These are phyloP conservation scores for Limnephilus rhombicus DNA, from an alignment of 2,888 invertebrate species.

Conservation along the genomic window DNA sequence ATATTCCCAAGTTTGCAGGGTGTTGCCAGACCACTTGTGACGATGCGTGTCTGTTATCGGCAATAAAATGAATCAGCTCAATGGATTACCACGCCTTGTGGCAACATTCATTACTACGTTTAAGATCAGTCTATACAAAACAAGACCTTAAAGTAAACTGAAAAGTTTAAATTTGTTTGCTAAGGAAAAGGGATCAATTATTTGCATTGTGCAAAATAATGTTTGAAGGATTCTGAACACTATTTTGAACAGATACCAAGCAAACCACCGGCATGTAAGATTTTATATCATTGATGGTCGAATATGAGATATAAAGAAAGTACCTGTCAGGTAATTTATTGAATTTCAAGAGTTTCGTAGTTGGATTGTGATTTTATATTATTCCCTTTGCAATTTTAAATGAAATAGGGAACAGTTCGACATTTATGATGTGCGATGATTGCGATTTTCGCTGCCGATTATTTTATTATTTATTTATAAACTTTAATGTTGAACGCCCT, in stretches of 20 bases:
- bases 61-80: conserved; percentile 59
- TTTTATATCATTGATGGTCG: background rate
- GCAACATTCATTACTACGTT: conserved; percentile 54
- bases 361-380: background rate
- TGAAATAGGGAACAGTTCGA: background rate
- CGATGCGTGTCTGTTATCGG: conserved; percentile 52
- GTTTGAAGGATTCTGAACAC: background rate
- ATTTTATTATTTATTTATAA: too few relatives aligned
- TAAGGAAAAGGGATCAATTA: background rate
- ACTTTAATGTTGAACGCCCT: too few relatives aligned
- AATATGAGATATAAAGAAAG: background rate
- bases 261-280: background rate
- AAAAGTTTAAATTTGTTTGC: background rate
- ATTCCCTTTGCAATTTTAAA: background rate
- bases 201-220: background rate
- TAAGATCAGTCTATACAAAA: background rate
- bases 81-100: conserved; percentile 51
- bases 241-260: background rate
- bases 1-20: background rate
- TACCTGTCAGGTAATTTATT: background rate
- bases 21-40: conserved; percentile 35
- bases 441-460: background rate
- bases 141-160: background rate
- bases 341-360: background rate
- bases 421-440: conserved; percentile 6